Evolutionary conservation across 2,888 invertebrate species (phyloP), one percentile per base, ranked within the genome.

Genomic region (Caenorhabditis sinica): DNA sequence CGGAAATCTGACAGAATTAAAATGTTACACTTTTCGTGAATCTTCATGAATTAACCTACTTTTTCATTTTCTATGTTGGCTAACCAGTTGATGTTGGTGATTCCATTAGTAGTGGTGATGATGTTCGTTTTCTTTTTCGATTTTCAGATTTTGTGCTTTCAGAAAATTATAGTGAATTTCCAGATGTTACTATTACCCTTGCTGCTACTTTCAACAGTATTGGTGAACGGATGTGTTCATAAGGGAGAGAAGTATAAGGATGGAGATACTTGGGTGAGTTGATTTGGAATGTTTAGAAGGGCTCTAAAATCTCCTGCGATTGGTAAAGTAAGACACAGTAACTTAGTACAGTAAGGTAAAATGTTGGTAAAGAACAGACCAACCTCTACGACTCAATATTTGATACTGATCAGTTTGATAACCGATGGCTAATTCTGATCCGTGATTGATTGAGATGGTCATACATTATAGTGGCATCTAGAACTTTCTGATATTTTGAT

Each of bases 231-330:
- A 68, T 89, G 89, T 65, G 75, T 87, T 23, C 86, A 88, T 72
- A 88, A 88, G 61, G 84, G 83, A 58, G 77, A 88, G 45, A 82
- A 86, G 49, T 86, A 86, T 65, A 82, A 85, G 33, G 81, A 88
- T 63, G 87, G 85, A 56, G 89, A 88, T 51, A 89, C 89, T 40
- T 89, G 88, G 88, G 89, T 89, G 28, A 76, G 86, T 84, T 33
- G 30, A 15, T 33, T 33, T 30, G 43, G 53, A 45, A 33, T 17
- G 30, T 8, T 33, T 43, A 33, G 11, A 56, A 1, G 13, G 40
- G 13, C 13, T 40, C 40, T 13, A 40, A 13, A 40, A 40, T n/a
- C n/a, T n/a, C n/a, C n/a, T n/a, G n/a, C n/a, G n/a, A n/a, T n/a
- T n/a, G n/a, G n/a, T n/a, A n/a, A n/a, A n/a, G n/a, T n/a, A n/a